These are phyloP conservation scores for Taenioides sp. DNA, from an alignment of 2,797 vertebrate species.

Conservation along the genomic window DNA sequence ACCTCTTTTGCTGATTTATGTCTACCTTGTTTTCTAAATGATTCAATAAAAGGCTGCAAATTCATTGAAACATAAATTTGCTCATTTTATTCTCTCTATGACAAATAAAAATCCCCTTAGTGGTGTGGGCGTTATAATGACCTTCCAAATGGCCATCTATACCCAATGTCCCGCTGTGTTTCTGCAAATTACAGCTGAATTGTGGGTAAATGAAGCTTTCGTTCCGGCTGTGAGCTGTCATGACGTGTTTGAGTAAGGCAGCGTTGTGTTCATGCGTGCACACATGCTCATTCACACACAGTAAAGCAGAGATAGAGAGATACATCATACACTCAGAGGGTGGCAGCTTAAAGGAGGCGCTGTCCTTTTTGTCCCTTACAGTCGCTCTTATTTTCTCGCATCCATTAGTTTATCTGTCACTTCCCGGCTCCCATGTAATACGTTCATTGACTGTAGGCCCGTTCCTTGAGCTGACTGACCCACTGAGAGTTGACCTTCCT, in stretches of 20 bases:
- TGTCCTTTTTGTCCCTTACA: slow-evolving; percentile 61
- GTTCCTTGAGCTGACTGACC: slow-evolving; percentile 30
- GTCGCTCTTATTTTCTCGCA: slow-evolving; percentile 53
- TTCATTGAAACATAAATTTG: slow-evolving; percentile 32
- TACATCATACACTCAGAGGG: slow-evolving; percentile 64
- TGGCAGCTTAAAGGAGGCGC: slow-evolving; percentile 59
- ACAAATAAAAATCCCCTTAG: slow-evolving; percentile 20
- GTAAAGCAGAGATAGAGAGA: slow-evolving; percentile 35
- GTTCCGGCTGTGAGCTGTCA: slow-evolving; percentile 74
- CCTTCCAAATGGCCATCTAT: slow-evolving; percentile 67
- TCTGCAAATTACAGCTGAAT: slow-evolving; percentile 68
- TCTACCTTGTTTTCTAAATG: slow-evolving; percentile 23
- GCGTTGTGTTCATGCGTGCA: slow-evolving; percentile 59
- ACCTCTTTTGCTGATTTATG: slow-evolving; percentile 9
- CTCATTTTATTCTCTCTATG: slow-evolving; percentile 26
- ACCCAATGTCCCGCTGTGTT: slow-evolving; percentile 55
- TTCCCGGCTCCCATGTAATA: slow-evolving; percentile 16
- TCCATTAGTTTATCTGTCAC: slow-evolving; percentile 60
- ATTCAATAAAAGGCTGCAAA: slow-evolving; percentile 33
- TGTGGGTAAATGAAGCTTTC: slow-evolving; percentile 74
- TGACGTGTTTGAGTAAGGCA: slow-evolving; percentile 64
- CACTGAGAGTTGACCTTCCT: slow-evolving; percentile 57
- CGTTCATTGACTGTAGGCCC: slow-evolving; percentile 7
- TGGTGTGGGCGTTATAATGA: slow-evolving; percentile 47
- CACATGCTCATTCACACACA: slow-evolving; percentile 44